Evolutionary conservation across 2,888 invertebrate species (phyloP).

Genomic region (Cotesia congregata): DNA sequence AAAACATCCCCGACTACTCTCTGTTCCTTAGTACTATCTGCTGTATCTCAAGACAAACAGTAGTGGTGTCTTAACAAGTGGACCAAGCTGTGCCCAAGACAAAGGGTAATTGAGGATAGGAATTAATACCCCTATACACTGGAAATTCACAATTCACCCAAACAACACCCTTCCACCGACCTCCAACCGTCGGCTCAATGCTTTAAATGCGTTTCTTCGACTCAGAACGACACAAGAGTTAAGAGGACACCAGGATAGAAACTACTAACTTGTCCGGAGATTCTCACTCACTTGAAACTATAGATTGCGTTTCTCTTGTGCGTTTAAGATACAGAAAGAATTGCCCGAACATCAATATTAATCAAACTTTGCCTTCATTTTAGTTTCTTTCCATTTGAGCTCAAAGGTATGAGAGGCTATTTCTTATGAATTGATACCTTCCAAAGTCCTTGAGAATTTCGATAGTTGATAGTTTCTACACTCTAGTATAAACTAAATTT

Average conservation of each 20-base stretch:
- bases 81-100: conserved; percentile 71
- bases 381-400: too few species aligned
- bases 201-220: conserved; percentile 1
- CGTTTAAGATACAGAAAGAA: neutral
- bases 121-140: conserved; percentile 71
- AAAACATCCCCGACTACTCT: conserved; percentile 60
- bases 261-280: neutral
- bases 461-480: neutral
- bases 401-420: too few species aligned
- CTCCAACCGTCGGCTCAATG: neutral
- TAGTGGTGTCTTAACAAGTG: conserved; percentile 71
- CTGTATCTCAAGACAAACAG: conserved; percentile 70
- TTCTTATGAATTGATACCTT: too few species aligned
- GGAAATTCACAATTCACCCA: conserved; percentile 53
- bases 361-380: too few species aligned
- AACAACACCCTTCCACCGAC: neutral
- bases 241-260: neutral
- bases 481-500: neutral
- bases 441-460: neutral
- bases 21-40: conserved; percentile 38
- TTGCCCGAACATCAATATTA: neutral
- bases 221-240: neutral
- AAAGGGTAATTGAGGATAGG: conserved; percentile 71
- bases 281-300: neutral
- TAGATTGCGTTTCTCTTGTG: neutral